These are phyloP conservation scores for Antitype chi DNA, from an alignment of 2,888 invertebrate species.

Conservation along the genomic window DNA sequence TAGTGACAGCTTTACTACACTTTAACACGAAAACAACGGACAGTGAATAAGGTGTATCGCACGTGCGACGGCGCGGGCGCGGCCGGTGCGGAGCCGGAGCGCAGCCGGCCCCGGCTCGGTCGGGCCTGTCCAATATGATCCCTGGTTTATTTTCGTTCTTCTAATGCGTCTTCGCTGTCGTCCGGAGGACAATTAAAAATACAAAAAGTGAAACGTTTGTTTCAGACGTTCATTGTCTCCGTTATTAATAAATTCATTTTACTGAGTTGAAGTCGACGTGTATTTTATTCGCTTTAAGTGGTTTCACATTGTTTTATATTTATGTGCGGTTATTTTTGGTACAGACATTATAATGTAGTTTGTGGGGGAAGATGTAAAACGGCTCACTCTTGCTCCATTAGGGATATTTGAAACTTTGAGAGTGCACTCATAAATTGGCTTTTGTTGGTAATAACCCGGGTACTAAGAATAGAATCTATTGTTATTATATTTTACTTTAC, in stretches of 20 bases:
- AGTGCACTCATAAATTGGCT: slow-evolving; percentile 90
- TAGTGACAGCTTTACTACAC: slow-evolving; percentile 79
- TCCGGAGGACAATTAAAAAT: slow-evolving; percentile 90
- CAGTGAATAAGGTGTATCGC: slow-evolving; percentile 54
- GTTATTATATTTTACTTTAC: slow-evolving; percentile 74
- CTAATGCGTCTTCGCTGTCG: slow-evolving; percentile 90
- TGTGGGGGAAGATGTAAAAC: slow-evolving; percentile 90
- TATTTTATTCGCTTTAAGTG: slow-evolving; percentile 91
- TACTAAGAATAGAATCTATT: slow-evolving; percentile 82
- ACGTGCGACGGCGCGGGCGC: slow-evolving; percentile 49
- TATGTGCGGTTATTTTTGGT: slow-evolving; percentile 90
- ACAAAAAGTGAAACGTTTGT: slow-evolving; percentile 90
- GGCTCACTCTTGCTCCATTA: slow-evolving; percentile 90
- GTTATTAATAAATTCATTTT: slow-evolving; percentile 91
- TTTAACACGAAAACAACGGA: slow-evolving; percentile 72
- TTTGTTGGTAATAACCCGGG: slow-evolving; percentile 86
- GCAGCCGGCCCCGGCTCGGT: slow-evolving; percentile 60
- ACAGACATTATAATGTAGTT: slow-evolving; percentile 90
- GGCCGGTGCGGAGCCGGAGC: slow-evolving; percentile 32
- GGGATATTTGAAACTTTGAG: slow-evolving; percentile 89
- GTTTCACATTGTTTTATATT: slow-evolving; percentile 91
- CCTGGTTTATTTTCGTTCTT: slow-evolving; percentile 88
- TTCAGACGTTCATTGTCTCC: slow-evolving; percentile 91
- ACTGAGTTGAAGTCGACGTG: slow-evolving; percentile 90
- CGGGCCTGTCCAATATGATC: slow-evolving; percentile 87